These are phyloP conservation scores for Panthera tigris DNA, from an alignment of 2,113 vertebrate genomes.

Conservation along the genomic window DNA sequence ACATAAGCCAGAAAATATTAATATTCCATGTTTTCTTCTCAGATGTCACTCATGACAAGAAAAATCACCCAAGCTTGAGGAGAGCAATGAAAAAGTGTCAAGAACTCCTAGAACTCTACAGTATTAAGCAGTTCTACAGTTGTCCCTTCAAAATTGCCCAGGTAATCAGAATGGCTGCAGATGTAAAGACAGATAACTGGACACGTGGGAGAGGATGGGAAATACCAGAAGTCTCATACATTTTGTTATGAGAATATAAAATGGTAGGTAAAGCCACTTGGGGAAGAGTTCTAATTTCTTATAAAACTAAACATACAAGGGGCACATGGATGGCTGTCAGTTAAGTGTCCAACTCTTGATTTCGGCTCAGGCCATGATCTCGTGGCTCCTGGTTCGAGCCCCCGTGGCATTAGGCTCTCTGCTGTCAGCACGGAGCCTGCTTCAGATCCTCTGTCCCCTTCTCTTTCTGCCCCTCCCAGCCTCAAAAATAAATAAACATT, in stretches of 20 bases:
- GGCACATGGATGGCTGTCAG: too few relatives aligned
- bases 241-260: slow-evolving; percentile 28
- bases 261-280: neutral
- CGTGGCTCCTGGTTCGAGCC: too few relatives aligned
- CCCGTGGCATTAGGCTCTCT: too few relatives aligned
- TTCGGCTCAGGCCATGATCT: too few relatives aligned
- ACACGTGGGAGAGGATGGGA: neutral
- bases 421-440: too few relatives aligned
- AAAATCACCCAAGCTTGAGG: slow-evolving; percentile 32
- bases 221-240: neutral
- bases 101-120: slow-evolving; percentile 46
- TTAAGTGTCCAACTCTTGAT: too few relatives aligned
- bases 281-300: neutral
- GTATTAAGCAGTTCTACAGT: slow-evolving; percentile 42
- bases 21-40: slow-evolving; percentile 13
- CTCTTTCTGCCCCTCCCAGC: too few relatives aligned
- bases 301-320: neutral
- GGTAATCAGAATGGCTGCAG: slow-evolving; percentile 55
- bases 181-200: neutral
- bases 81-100: slow-evolving; percentile 59
- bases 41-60: slow-evolving; percentile 57
- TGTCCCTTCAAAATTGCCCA: slow-evolving; percentile 66
- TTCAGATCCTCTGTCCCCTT: too few relatives aligned
- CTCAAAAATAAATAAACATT: too few relatives aligned
- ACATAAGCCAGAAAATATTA: slow-evolving; percentile 15